Conservation (phyloP, 2,888 invertebrate genomes). For the Vandiemenella viatica region DNA sequence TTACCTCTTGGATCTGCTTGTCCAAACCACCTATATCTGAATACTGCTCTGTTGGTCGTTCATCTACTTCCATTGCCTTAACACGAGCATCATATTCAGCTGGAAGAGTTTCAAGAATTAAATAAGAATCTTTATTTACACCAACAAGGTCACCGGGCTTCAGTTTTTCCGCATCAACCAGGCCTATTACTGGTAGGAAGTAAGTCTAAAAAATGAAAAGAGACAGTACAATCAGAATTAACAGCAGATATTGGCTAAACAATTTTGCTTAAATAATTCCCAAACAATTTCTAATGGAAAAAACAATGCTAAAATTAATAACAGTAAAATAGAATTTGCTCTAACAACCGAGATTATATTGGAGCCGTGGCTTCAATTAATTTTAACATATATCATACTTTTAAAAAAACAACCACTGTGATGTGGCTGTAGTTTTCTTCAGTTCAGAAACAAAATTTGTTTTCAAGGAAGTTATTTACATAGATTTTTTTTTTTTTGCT, state of each 20-base stretch:
- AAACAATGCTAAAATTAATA: neutral
- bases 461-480: too few species aligned
- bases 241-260: too few species aligned
- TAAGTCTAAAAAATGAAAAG: conserved; percentile 59
- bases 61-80: conserved; percentile 99
- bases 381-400: too few species aligned
- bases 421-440: too few species aligned
- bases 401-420: too few species aligned
- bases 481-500: too few species aligned
- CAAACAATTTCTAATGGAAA: neutral
- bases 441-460: too few species aligned
- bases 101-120: conserved; percentile 92
- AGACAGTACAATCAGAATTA: too few species aligned
- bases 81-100: conserved; percentile 96
- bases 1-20: conserved; percentile 84
- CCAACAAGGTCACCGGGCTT: conserved; percentile 94
- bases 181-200: conserved; percentile 94
- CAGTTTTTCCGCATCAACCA: conserved; percentile 93
- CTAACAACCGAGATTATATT: too few species aligned
- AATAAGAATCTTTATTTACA: conserved; percentile 92
- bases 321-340: too few species aligned
- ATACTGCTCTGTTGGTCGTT: conserved; percentile 97
- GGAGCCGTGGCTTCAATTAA: too few species aligned
- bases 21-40: conserved; percentile 98
- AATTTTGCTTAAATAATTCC: conserved; percentile 10